Evolutionary conservation across 2,888 invertebrate genomes (phyloP), one percentile per base, ranked within the genome.

Genomic region (Hipparchia semele): DNA sequence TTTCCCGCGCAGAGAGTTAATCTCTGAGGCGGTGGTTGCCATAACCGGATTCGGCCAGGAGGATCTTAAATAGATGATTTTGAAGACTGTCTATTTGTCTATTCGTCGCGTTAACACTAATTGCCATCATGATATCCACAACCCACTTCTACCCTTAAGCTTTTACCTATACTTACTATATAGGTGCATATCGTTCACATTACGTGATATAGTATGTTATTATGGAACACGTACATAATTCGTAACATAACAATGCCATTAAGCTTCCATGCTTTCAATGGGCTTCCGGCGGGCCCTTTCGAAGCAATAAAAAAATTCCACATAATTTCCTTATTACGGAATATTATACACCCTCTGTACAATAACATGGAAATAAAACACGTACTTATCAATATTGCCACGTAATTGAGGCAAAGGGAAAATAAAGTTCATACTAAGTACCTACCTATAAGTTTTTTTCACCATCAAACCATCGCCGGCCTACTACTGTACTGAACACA

Each of bases 341-440:
- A 58, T 61, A 61, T 58, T 71, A 74, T 76, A 75, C 75, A 75
- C 74, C 73, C 56, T 65, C 68, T 70, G 68, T 71, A 59, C 3
- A 39, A 59, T 10, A 6, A 23, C 39, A 12, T n/a, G 2, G 9
- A 23, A 23, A 23, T 59, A 59, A 33, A 59, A 9, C 6, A 59
- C 23, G 59, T 54, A 7, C 53, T 2, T 53, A 54, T 12, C 53
- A 4, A 54, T 10, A 49, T 49, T 49, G 49, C 49, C 7, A 49
- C 53, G 53, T 39, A 54, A 54, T 54, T 54, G n/a, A 4, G 49
- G 49, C 49, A 49, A 49, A 49, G 3, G 49, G 6, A 49, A 49
- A 49, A 49, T 23, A 23, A 23, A 23, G 23, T 23, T 23, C 23
- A 23, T 23, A 23, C 23, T 23, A 23, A 23, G 23, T 23, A 23